Evolutionary conservation across 2,113 vertebrate genomes (phyloP).

Genomic region (Athene noctua): DNA sequence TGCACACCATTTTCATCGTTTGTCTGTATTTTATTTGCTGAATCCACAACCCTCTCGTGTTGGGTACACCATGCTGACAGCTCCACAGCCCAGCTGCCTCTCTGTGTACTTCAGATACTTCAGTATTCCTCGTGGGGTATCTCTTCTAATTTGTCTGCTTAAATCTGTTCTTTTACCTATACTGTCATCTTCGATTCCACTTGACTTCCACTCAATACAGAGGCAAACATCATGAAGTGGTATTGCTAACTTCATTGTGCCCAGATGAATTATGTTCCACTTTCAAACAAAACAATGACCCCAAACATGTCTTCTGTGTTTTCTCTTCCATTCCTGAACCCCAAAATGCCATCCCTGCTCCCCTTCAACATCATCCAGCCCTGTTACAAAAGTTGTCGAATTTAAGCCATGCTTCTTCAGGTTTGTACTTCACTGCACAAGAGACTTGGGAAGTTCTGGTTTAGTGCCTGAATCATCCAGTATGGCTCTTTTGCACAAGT

Average conservation of each 20-base stretch:
- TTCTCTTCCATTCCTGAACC: not conserved
- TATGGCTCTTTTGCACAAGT: rapidly evolving
- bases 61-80: not conserved
- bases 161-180: not conserved
- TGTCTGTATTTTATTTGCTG: not conserved
- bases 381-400: not conserved
- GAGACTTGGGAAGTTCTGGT: not conserved
- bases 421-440: not conserved
- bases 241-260: not conserved
- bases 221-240: not conserved
- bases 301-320: not conserved
- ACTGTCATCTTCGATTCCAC: not conserved
- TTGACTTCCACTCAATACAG: not conserved
- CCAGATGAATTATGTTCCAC: not conserved
- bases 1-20: rapidly evolving
- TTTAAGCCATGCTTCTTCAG: not conserved
- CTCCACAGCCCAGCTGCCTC: not conserved
- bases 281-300: not conserved
- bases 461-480: not conserved
- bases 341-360: not conserved
- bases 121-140: not conserved
- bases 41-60: not conserved
- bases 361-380: not conserved
- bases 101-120: not conserved
- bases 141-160: not conserved